Evolutionary conservation across 2,797 vertebrate species (phyloP).

Genomic region (Anableps anableps): DNA sequence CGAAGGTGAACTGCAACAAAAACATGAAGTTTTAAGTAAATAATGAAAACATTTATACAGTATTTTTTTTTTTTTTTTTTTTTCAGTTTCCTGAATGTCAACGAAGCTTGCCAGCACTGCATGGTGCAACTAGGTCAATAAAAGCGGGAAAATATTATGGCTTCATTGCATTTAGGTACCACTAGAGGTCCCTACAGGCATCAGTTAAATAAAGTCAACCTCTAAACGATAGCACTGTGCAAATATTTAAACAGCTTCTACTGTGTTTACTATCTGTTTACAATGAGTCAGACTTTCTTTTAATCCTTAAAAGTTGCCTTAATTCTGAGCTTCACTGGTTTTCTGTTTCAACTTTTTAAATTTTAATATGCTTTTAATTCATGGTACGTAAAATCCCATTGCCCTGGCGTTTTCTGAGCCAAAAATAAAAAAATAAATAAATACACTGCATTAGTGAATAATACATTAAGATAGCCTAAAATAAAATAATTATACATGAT

Average conservation of each 20-base stretch:
- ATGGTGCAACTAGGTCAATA: slow-evolving; percentile 60
- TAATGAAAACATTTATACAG: not conserved
- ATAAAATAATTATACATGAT: not conserved
- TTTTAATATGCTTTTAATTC: not conserved
- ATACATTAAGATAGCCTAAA: not conserved
- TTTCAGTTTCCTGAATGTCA: not conserved
- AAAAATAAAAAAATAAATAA: not conserved
- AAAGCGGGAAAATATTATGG: slow-evolving; percentile 58
- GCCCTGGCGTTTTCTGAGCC: not conserved
- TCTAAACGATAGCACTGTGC: not conserved
- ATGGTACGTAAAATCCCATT: not conserved
- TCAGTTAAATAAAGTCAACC: slow-evolving; percentile 26
- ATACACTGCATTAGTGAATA: not conserved
- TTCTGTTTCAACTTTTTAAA: not conserved
- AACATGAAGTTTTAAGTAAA: not conserved
- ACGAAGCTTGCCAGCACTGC: not conserved
- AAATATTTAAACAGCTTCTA: not conserved
- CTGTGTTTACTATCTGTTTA: not conserved
- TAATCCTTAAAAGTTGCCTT: not conserved
- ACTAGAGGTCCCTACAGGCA: slow-evolving; percentile 68
- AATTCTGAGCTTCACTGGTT: not conserved
- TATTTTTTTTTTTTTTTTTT: not conserved
- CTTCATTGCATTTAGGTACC: slow-evolving; percentile 48
- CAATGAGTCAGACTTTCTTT: not conserved
- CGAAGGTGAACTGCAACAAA: not conserved